Conservation (phyloP, 92 coral and sea anemone genomes). For the Blastomussa wellsi region DNA sequence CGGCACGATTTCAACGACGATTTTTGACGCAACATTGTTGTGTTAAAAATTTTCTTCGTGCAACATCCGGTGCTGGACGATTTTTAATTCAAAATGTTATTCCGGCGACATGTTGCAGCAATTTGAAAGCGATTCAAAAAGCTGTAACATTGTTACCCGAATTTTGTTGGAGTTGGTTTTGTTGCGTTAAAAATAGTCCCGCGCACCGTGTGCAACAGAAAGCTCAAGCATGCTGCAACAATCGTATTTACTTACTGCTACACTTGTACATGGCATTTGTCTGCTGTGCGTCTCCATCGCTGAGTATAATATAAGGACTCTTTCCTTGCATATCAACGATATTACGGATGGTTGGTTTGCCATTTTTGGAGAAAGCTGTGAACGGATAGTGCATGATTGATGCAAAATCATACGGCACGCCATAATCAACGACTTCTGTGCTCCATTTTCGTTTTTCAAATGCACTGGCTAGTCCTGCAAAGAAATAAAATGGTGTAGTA, state of each 20-base stretch:
- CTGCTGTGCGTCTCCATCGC: constrained; percentile 64
- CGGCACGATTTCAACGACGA: too few species aligned
- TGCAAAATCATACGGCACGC: constrained; percentile 71
- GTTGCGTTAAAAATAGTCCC: too few species aligned
- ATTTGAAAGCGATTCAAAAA: too few species aligned
- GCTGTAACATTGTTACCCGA: too few species aligned
- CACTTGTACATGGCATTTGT: constrained; percentile 76
- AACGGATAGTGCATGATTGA: constrained; percentile 79
- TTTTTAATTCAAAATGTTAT: too few species aligned
- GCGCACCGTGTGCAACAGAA: too few species aligned
- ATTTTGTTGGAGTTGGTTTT: too few species aligned
- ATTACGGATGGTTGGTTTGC: constrained; percentile 60
- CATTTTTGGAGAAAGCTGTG: constrained; percentile 73
- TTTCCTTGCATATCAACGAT: constrained; percentile 57
- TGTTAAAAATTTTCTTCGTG: too few species aligned
- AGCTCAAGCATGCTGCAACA: not conserved
- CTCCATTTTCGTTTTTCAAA: constrained; percentile 67
- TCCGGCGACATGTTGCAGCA: too few species aligned
- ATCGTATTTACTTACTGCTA: constrained; percentile 38
- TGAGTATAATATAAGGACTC: constrained; percentile 59
- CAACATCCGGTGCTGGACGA: too few species aligned
- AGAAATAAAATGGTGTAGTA: not conserved
- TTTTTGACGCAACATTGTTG: too few species aligned
- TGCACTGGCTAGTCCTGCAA: constrained; percentile 62
- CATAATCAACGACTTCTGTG: constrained; percentile 64